A percentile compares a stretch with the other conserved stretches of the same genome.
Conservation (phyloP, 2,888 invertebrate genomes). For the Globia sparganii region DNA sequence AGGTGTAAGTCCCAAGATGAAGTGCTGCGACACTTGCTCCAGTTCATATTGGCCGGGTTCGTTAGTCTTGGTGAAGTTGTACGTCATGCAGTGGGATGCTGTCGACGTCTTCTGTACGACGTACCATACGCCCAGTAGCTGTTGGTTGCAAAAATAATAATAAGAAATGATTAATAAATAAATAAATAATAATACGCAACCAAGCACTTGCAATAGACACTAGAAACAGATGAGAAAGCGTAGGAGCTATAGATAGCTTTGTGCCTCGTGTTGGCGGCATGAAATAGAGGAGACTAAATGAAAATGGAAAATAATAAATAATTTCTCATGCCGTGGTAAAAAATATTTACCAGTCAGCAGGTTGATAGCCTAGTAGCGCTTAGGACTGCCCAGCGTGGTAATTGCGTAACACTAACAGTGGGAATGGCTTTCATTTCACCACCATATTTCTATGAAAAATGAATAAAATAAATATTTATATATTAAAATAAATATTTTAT, state of each 20-base stretch:
- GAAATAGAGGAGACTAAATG: background rate
- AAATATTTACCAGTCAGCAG: background rate
- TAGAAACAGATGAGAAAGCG: background rate
- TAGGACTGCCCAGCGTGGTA: background rate
- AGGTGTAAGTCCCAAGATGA: slow-evolving; percentile 92
- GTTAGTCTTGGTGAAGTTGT: slow-evolving; percentile 93
- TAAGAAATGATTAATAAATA: background rate
- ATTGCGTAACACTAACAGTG: background rate
- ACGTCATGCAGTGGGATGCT: slow-evolving; percentile 94
- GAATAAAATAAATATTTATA: no score
- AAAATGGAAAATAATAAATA: no score
- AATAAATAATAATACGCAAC: background rate
- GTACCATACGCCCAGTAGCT: slow-evolving; percentile 95
- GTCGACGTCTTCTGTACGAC: slow-evolving; percentile 96
- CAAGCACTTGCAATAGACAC: background rate
- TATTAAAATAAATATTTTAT: no score
- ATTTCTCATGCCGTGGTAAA: background rate
- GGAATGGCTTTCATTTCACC: no score
- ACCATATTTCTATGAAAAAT: no score
- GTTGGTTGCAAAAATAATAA: slow-evolving; percentile 39
- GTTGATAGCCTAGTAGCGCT: background rate
- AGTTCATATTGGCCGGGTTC: slow-evolving; percentile 93
- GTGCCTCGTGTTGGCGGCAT: background rate
- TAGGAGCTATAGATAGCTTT: background rate
- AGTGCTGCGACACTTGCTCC: slow-evolving; percentile 94